Conservation (phyloP, 2,888 invertebrate genomes). For the Meta bourneti region DNA sequence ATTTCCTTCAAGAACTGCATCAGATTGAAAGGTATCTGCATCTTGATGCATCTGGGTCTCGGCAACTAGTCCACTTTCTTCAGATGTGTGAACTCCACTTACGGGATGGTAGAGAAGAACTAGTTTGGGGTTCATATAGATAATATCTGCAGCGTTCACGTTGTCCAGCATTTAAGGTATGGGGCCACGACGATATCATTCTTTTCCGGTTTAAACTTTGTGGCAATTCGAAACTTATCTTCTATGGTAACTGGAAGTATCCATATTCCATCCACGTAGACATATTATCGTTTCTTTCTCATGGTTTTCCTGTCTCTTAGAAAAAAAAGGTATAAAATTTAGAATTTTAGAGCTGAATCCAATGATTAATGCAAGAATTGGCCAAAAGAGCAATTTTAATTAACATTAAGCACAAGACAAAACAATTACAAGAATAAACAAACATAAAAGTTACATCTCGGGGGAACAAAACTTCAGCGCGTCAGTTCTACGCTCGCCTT, state of each 20-base stretch:
- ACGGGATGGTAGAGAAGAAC: conserved; percentile 32
- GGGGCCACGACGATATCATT: conserved; percentile 42
- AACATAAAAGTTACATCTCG: too few relatives aligned
- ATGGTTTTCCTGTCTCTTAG: background rate
- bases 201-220: conserved; percentile 26
- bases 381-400: too few relatives aligned
- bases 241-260: background rate
- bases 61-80: conserved; percentile 17
- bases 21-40: conserved; percentile 79
- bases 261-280: too few relatives aligned
- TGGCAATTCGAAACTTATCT: conserved; percentile 6
- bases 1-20: conserved; percentile 68
- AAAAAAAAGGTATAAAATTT: too few relatives aligned
- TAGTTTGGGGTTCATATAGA: background rate
- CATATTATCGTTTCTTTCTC: background rate
- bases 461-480: too few relatives aligned
- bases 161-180: conserved; percentile 66
- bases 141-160: conserved; percentile 51
- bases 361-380: too few relatives aligned
- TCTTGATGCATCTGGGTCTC: conserved; percentile 76
- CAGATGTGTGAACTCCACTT: conserved; percentile 33
- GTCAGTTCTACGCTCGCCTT: too few relatives aligned
- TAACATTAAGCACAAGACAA: too few relatives aligned
- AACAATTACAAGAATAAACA: too few relatives aligned
- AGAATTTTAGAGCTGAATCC: too few relatives aligned